phyloP scores from a whole-genome alignment of 2,797 vertebrate species.

The Selene dorsalis region DNA sequence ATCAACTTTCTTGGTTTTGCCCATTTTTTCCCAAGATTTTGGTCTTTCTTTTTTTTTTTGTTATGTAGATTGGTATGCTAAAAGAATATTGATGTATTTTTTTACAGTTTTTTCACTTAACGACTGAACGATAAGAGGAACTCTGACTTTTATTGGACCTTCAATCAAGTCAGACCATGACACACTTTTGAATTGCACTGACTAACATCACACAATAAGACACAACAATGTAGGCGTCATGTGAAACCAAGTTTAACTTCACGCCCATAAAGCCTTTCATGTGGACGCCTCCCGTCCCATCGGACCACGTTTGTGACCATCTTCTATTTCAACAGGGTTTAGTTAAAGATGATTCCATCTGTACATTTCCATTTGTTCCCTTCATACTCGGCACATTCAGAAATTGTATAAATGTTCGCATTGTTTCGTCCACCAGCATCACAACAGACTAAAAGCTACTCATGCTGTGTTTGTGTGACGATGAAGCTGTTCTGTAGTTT shows the following conservation, averaged over 20 bases:
- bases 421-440: constrained; percentile 26
- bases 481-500: constrained; percentile 33
- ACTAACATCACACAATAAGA: neutral
- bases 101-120: constrained; percentile 29
- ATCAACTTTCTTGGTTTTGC: constrained; percentile 4
- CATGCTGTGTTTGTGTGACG: constrained; percentile 11
- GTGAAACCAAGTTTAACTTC: constrained; percentile 3
- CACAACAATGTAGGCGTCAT: neutral
- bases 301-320: constrained; percentile 23
- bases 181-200: constrained; percentile 45
- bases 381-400: constrained; percentile 20
- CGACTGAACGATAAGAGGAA: neutral
- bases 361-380: constrained; percentile 15
- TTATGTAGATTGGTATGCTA: constrained; percentile 15
- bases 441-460: constrained; percentile 17
- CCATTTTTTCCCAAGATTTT: neutral
- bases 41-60: neutral
- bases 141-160: constrained; percentile 22
- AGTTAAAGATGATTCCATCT: constrained; percentile 19
- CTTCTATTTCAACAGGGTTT: constrained; percentile 4
- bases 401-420: constrained; percentile 13
- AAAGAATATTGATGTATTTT: constrained; percentile 10
- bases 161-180: constrained; percentile 5
- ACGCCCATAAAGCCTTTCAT: constrained; percentile 17
- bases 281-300: neutral